Conservation (phyloP, 1,140 invertebrate species). For the Drosophila insularis region DNA sequence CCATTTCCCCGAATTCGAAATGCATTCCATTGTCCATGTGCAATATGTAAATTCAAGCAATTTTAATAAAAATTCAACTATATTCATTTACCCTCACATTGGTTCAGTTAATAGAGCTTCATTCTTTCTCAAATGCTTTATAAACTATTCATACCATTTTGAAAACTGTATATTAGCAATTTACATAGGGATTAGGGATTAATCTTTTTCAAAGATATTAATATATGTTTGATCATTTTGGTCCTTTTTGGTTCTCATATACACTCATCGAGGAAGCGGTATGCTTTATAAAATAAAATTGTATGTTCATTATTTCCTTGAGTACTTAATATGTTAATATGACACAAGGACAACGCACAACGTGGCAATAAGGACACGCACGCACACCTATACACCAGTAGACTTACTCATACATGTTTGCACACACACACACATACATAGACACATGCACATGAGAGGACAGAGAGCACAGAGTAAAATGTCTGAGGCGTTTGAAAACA, state of each 20-base stretch:
- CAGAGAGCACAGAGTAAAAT: constrained; percentile 1
- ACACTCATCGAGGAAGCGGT: not conserved
- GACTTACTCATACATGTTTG: not conserved
- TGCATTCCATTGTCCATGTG: not conserved
- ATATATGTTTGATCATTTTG: not conserved
- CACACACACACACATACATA: not conserved
- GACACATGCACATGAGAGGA: constrained; percentile 3
- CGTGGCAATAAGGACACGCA: constrained; percentile 6
- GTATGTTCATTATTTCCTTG: constrained; percentile 21
- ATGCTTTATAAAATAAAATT: not conserved
- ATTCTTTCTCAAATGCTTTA: not conserved
- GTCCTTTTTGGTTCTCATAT: not conserved
- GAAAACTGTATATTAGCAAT: no score
- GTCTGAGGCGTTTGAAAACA: constrained; percentile 35
- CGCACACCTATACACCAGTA: not conserved
- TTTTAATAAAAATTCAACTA: not conserved
- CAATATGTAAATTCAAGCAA: not conserved
- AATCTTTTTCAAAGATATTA: not conserved
- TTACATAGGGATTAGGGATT: no score
- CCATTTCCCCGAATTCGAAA: not conserved
- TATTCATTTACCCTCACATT: not conserved
- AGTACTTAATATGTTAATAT: constrained; percentile 26
- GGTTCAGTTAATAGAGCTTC: not conserved
- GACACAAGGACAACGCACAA: constrained; percentile 13
- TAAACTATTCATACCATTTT: no score